These are phyloP conservation scores for Romanogobio albipinnatus DNA, from an alignment of 2,113 vertebrate species.

Conservation along the genomic window DNA sequence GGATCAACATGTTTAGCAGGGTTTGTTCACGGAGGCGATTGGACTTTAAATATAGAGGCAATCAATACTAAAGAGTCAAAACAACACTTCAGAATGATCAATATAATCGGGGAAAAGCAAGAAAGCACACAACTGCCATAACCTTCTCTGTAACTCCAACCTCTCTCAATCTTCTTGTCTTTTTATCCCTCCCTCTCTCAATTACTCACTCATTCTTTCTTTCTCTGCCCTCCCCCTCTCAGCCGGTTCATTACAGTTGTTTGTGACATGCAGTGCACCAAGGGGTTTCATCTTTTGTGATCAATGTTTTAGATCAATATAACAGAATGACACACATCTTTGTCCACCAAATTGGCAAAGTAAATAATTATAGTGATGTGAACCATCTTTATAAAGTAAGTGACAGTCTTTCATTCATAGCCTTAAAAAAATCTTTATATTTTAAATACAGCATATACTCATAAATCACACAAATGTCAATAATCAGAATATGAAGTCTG, in stretches of 20 bases:
- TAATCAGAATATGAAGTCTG: background rate
- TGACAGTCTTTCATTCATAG: background rate
- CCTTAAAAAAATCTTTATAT: too few relatives aligned
- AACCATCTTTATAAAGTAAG: background rate
- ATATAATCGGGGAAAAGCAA: background rate
- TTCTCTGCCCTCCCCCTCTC: background rate
- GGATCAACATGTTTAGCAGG: background rate
- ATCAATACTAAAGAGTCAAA: slow-evolving; percentile 25
- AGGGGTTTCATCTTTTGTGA: background rate
- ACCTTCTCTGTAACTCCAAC: slow-evolving; percentile 1
- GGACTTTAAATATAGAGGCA: slow-evolving; percentile 5
- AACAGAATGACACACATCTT: background rate
- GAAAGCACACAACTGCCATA: background rate
- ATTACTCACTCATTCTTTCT: background rate
- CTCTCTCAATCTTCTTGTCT: background rate
- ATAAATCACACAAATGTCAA: background rate
- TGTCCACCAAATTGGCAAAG: background rate
- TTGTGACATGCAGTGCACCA: background rate
- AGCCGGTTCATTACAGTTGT: background rate
- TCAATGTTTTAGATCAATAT: slow-evolving; percentile 26
- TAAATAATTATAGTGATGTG: background rate
- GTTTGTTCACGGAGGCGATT: background rate
- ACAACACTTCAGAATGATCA: slow-evolving; percentile 30
- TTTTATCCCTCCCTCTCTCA: background rate
- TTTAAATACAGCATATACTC: background rate